These are phyloP conservation scores for Muntiacus muntjak DNA, from an alignment of 2,113 vertebrate genomes.

Conservation along the genomic window DNA sequence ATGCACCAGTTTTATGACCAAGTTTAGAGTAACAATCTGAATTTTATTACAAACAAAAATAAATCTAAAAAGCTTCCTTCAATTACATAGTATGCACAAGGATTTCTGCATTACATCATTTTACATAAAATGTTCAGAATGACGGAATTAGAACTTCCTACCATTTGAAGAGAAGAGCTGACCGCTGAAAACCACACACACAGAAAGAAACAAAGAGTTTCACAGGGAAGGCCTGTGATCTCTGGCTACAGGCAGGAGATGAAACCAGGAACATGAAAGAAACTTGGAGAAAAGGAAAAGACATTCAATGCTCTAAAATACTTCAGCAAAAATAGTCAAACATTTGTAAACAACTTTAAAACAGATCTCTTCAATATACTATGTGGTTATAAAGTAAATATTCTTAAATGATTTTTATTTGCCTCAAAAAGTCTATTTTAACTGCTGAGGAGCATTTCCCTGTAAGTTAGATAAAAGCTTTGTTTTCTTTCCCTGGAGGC, in stretches of 20 bases:
- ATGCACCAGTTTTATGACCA: constrained; percentile 72
- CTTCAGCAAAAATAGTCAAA: constrained; percentile 66
- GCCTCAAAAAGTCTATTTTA: constrained; percentile 43
- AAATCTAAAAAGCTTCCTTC: constrained; percentile 71
- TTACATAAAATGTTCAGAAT: constrained; percentile 74
- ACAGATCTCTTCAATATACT: constrained; percentile 57
- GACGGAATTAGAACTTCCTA: constrained; percentile 51
- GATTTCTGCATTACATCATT: constrained; percentile 72
- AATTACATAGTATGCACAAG: constrained; percentile 76
- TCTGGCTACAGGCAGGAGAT: constrained; percentile 37
- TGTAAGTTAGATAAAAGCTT: constrained; percentile 32
- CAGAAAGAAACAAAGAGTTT: constrained; percentile 21
- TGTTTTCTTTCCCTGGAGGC: constrained; percentile 22
- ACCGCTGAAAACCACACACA: constrained; percentile 53
- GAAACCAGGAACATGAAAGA: constrained; percentile 58
- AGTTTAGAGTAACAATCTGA: constrained; percentile 75
- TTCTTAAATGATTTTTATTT: constrained; percentile 53
- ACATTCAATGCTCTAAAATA: constrained; percentile 52
- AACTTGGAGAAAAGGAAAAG: constrained; percentile 46
- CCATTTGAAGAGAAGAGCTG: neutral
- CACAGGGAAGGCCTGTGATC: constrained; percentile 54
- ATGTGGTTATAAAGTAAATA: constrained; percentile 43
- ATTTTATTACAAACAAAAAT: constrained; percentile 76
- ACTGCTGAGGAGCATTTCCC: neutral
- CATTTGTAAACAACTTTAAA: constrained; percentile 75